Evolutionary conservation across 1,140 invertebrate species (phyloP).

Genomic region (Musca vetustissima): DNA sequence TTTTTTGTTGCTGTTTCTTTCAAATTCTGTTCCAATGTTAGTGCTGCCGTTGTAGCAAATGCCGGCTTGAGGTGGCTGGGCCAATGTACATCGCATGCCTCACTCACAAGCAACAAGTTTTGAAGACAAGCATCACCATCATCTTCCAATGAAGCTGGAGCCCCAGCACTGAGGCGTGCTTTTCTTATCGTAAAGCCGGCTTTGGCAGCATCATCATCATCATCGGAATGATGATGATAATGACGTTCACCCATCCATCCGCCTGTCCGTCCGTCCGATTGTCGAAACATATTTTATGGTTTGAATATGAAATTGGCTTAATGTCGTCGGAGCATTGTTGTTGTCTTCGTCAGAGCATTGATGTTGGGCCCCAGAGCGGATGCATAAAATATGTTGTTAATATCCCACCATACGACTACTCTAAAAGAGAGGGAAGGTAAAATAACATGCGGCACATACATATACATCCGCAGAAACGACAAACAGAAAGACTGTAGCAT

Average conservation of each 20-base stretch:
- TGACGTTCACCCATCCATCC: too few relatives aligned
- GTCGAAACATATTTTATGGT: slow-evolving; percentile 9
- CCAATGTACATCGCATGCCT: too few relatives aligned
- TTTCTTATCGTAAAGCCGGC: slow-evolving; percentile 1
- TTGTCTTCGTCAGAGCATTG: too few relatives aligned
- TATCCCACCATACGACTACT: slow-evolving; percentile 7
- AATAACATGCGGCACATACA: too few relatives aligned
- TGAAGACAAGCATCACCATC: slow-evolving; percentile 15
- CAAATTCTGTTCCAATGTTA: not conserved
- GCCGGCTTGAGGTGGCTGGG: too few relatives aligned
- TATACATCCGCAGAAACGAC: too few relatives aligned
- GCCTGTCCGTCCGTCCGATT: too few relatives aligned
- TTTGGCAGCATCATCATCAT: too few relatives aligned
- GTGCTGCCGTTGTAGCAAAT: not conserved
- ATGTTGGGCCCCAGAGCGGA: not conserved
- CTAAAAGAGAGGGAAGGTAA: not conserved
- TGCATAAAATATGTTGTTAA: slow-evolving; percentile 24
- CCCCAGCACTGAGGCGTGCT: not conserved
- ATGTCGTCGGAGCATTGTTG: not conserved
- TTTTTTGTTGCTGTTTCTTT: not conserved
- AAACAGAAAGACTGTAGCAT: too few relatives aligned
- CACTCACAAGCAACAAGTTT: not conserved
- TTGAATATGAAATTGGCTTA: slow-evolving; percentile 23
- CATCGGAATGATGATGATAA: too few relatives aligned
- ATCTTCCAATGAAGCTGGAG: too few relatives aligned